Conservation (phyloP, 2,888 invertebrate genomes). For the Melinaea marsaeus region DNA sequence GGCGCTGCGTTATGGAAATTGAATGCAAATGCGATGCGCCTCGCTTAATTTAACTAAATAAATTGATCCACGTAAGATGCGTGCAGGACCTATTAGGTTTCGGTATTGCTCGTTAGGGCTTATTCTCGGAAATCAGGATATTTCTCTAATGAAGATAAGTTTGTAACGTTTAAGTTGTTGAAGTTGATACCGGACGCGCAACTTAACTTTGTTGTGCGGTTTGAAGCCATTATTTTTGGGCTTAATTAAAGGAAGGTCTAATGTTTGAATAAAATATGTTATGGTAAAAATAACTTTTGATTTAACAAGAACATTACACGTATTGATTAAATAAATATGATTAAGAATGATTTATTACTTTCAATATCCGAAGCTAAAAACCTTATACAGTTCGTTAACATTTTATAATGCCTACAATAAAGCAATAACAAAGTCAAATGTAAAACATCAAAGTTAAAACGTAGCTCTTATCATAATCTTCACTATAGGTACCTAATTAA, state of each 20-base stretch:
- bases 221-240: background rate
- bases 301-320: no score
- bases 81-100: conserved; percentile 53
- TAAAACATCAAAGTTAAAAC: conserved; percentile 18
- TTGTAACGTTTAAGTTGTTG: conserved; percentile 5
- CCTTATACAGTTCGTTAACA: background rate
- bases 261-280: no score
- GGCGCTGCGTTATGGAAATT: conserved; percentile 70
- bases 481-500: conserved; percentile 46
- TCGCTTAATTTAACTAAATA: conserved; percentile 75
- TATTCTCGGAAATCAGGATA: conserved; percentile 42
- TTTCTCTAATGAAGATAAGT: conserved; percentile 28
- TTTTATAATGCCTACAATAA: conserved; percentile 4
- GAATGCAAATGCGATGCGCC: conserved; percentile 72
- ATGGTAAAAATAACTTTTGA: no score
- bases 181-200: background rate
- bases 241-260: no score
- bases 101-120: conserved; percentile 51
- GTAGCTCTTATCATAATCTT: conserved; percentile 24
- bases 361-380: no score
- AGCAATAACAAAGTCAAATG: conserved; percentile 4
- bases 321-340: no score
- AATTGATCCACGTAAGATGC: conserved; percentile 60
- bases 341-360: no score
- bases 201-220: background rate